phyloP scores from a whole-genome alignment of 2,797 vertebrate species.

The Galaxias olidus region DNA sequence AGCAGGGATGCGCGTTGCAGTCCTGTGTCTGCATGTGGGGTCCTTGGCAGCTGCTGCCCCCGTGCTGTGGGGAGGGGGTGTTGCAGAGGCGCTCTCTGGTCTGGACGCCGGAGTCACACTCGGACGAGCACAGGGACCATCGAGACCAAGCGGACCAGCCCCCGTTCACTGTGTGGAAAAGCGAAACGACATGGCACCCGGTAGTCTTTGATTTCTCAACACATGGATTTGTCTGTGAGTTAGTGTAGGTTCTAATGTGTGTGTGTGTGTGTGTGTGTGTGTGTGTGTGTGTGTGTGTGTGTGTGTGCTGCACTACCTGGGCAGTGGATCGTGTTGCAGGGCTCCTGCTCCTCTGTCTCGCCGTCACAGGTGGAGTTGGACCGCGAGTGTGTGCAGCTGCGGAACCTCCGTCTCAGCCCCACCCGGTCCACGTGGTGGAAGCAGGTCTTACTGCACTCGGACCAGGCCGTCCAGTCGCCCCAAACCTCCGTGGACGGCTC shows the following conservation, averaged over 20 bases:
- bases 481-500: conserved; percentile 62
- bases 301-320: conserved; percentile 65
- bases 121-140: conserved; percentile 82
- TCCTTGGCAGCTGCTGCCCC: conserved; percentile 72
- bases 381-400: conserved; percentile 66
- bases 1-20: conserved; percentile 83
- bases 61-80: conserved; percentile 63
- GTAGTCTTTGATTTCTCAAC: neutral
- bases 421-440: conserved; percentile 77
- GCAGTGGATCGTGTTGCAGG: conserved; percentile 79
- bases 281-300: neutral
- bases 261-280: neutral
- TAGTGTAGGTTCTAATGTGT: neutral
- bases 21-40: conserved; percentile 85
- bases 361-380: conserved; percentile 62
- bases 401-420: conserved; percentile 73
- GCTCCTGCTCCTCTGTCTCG: conserved; percentile 76
- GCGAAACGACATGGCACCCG: neutral
- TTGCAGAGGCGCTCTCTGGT: conserved; percentile 77
- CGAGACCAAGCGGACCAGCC: conserved; percentile 79
- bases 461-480: conserved; percentile 83
- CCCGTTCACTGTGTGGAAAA: conserved; percentile 65
- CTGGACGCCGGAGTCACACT: conserved; percentile 83
- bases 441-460: conserved; percentile 85
- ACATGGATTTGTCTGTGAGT: neutral